Evolutionary conservation across 2,797 vertebrate genomes (phyloP).

Genomic region (Melanotaenia maccullochi): DNA sequence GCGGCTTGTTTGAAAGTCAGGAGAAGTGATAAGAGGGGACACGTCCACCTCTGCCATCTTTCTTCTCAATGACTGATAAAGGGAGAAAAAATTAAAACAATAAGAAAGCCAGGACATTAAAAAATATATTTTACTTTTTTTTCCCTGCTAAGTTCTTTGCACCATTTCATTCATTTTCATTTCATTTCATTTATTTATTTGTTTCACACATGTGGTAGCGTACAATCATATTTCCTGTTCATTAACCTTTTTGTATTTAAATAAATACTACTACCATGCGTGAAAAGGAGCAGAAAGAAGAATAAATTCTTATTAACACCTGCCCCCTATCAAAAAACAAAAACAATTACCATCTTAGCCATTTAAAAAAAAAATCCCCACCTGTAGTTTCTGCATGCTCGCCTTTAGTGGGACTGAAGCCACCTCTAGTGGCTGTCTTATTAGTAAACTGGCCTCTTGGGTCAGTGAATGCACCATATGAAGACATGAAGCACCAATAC

Average conservation of each 20-base stretch:
- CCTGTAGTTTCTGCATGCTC: conserved; percentile 73
- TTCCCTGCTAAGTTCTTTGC: background rate
- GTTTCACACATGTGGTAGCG: no score
- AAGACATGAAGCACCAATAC: conserved; percentile 12
- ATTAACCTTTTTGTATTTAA: no score
- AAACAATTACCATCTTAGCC: background rate
- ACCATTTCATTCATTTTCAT: no score
- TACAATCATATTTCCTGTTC: no score
- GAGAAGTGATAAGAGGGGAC: conserved; percentile 35
- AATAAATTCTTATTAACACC: no score
- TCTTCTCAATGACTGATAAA: conserved; percentile 47
- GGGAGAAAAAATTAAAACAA: conserved; percentile 4
- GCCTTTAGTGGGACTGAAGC: conserved; percentile 61
- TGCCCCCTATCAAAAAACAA: no score
- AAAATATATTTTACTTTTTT: background rate
- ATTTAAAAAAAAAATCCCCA: conserved; percentile 34
- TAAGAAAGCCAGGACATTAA: background rate
- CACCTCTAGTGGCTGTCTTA: conserved; percentile 58
- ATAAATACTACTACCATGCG: no score
- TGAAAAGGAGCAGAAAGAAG: no score
- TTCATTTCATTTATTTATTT: no score
- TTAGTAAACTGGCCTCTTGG: conserved; percentile 53
- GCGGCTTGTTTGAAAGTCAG: conserved; percentile 47
- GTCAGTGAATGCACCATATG: conserved; percentile 49
- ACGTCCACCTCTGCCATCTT: conserved; percentile 64